These are phyloP conservation scores for Zoroaster sp. DNA, from an alignment of 53 echinoderm and acorn worm genomes.

Conservation along the genomic window DNA sequence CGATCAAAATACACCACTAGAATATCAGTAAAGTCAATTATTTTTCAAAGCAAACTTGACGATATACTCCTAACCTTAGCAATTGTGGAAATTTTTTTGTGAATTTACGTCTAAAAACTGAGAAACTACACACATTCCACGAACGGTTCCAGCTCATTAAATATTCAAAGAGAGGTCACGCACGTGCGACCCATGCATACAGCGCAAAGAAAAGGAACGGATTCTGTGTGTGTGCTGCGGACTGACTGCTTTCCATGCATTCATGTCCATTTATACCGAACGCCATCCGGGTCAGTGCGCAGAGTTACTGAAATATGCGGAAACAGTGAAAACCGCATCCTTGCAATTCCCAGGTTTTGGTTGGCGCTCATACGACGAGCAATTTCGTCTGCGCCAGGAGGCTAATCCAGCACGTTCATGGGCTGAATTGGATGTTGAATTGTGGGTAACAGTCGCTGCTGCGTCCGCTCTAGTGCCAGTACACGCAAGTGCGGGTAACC, in stretches of 20 bases:
- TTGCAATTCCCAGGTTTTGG: conserved; percentile 2
- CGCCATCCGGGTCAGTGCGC: background rate
- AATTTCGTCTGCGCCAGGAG: conserved; percentile 33
- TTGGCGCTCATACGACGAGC: conserved; percentile 42
- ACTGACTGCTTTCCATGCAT: conserved; percentile 28
- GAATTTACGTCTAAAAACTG: no score
- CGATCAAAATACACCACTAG: no score
- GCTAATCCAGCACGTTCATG: conserved; percentile 5
- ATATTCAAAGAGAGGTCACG: no score
- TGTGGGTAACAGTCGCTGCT: conserved; percentile 41
- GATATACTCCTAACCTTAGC: no score
- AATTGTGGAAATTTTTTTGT: no score
- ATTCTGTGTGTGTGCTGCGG: no score
- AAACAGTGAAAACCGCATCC: background rate
- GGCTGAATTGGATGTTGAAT: conserved; percentile 33
- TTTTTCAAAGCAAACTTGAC: no score
- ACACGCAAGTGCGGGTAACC: background rate
- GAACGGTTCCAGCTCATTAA: no score
- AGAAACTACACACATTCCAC: no score
- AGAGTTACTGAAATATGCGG: conserved; percentile 49
- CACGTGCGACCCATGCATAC: no score
- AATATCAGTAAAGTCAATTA: no score
- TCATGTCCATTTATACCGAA: conserved; percentile 20
- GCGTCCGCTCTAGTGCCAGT: background rate
- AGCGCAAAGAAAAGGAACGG: no score